Evolutionary conservation across 2,797 vertebrate species (phyloP), one percentile per base, ranked within the genome.

Genomic region (Pogonophryne albipinna): DNA sequence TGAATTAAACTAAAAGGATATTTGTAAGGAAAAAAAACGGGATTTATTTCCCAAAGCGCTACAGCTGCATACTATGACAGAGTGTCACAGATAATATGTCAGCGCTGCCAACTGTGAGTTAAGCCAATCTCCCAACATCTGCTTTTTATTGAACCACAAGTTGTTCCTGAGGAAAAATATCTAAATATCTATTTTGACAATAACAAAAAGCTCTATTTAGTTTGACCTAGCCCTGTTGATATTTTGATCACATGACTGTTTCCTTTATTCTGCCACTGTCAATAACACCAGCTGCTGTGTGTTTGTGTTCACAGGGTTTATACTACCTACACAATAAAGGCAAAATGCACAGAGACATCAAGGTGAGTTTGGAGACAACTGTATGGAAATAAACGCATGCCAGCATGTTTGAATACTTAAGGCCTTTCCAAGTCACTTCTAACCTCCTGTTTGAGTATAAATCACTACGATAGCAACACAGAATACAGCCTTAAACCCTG

Each of bases 321-420:
- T 97, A 97, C 92, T 99, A 99, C 87, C 97, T 99, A 87, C 98
- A 99, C 86, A 98, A 94, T 92, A 99, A 98, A 96, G 97, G 98
- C 90, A 99, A 99, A 95, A 99, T 99, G 97, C 98, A 99, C 95
- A 96, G 98, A 96, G 98, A 99, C 87, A 99, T 99, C 87, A 99
- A 99, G 97, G 98, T 99, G 93, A 89, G 93, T 76, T 42, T 66
- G 44, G 8, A 19, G 20, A 15, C 49, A 34, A 16, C 3, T 6
- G 10, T 10, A 0, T 50, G 5, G 2, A 55, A 53, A 27, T 5
- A 27, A 27, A 27, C 27, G 27, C 23, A 17, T 52, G 2, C 27
- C 8, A 55, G 2, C 8, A 13, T 15, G 4, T n/a, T 20, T 12
- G 12, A 38, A 74, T 1, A 31, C 41, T 41, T 1, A 27, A 10